Evolutionary conservation across 2,888 invertebrate genomes (phyloP), one percentile per base, ranked within the genome.

Genomic region (Synanthedon myopaeformis): DNA sequence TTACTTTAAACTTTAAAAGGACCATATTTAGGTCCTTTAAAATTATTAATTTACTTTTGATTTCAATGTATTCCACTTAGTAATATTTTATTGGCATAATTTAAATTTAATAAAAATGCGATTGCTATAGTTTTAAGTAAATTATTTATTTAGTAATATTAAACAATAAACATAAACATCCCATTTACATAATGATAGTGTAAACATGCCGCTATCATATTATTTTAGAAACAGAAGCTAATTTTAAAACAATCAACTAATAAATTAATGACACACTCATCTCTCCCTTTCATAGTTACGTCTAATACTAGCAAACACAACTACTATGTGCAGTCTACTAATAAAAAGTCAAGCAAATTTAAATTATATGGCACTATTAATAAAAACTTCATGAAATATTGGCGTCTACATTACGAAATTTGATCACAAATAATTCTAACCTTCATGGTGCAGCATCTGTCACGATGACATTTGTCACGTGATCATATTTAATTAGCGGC

Each of bases 391-490:
- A 35, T 35, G 35, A 10, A 8, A 35, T 10, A 35, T 35, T 35
- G 35, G 10, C 10, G 35, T 35, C 10, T 35, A 35, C 35, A 35
- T 35, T 35, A 35, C 3, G 10, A 35, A 14, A 4, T 35, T 53
- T 35, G 55, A 17, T 45, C 1, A 49, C 4, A 23, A 53, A 3
- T 57, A 55, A 55, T 57, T 57, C 52, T 53, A 57, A 55, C 49
- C 55, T 13, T 45, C 13, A 14, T 59, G 59, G 13, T 67, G 55
- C 69, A 70, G 76, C 83, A 83, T 82, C 83, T 80, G 82, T 80
- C 79, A 78, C 63, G 63, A 56, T 76, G 84, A 81, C 79, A 78
- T 79, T 82, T 85, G 86, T 85, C 84, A 85, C 80, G 82, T 83
- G 83, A 86, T 82, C 79, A 74, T 66, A 72, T 70, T 76, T 72